A percentile compares a stretch with the other conserved stretches of the same genome.
Evolutionary conservation across 2,113 vertebrate species (phyloP).

Genomic region (Pimephales promelas): DNA sequence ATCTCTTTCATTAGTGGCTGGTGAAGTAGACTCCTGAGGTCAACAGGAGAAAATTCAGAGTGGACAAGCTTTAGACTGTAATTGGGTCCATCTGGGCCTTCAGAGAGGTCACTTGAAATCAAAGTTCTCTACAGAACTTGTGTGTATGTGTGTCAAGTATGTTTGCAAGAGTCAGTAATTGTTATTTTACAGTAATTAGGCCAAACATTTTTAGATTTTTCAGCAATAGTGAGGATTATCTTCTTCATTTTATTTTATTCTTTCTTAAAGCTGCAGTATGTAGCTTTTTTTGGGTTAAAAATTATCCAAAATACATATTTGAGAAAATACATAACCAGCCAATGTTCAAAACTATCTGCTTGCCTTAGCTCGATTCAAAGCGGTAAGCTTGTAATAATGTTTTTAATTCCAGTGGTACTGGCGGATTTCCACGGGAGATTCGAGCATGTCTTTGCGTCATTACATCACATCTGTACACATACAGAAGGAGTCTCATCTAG

Average conservation of each 20-base stretch:
- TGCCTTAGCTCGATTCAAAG: too few relatives aligned
- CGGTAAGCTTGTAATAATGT: too few relatives aligned
- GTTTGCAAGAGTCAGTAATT: neutral
- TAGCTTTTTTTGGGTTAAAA: too few relatives aligned
- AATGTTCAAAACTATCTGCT: too few relatives aligned
- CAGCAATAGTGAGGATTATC: neutral
- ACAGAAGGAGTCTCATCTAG: too few relatives aligned
- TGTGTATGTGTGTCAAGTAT: neutral
- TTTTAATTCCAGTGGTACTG: too few relatives aligned
- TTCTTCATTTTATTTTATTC: neutral
- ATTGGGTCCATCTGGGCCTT: constrained; percentile 74
- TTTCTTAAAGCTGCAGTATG: too few relatives aligned
- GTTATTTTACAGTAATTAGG: neutral
- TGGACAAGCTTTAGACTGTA: constrained; percentile 69
- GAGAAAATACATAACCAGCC: too few relatives aligned
- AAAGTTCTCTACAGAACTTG: constrained; percentile 58
- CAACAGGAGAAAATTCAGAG: constrained; percentile 27
- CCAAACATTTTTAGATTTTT: neutral
- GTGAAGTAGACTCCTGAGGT: constrained; percentile 55
- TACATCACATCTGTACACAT: too few relatives aligned
- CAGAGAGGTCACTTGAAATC: constrained; percentile 71
- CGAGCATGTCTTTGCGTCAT: too few relatives aligned
- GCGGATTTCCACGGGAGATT: too few relatives aligned
- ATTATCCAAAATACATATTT: too few relatives aligned
- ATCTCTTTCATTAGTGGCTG: constrained; percentile 73